Base-by-base conservation (phyloP, 2,888 invertebrate genomes). In the Nomada ruficornis region DNA sequence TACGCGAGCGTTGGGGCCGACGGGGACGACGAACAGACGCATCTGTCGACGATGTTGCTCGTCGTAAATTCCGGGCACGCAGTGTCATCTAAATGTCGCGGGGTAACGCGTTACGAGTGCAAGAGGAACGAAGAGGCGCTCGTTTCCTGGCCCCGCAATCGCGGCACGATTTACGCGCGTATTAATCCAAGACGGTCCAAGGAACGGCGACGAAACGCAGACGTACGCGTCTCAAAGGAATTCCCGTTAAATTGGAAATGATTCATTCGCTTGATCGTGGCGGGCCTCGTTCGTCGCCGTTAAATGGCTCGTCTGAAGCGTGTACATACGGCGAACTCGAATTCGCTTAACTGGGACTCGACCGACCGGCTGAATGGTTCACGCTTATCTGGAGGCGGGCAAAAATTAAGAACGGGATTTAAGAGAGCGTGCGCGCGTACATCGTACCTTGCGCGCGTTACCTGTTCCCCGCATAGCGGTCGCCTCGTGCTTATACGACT, bases 81-180 rank as follows among this genome's bases (percentile, higher is more conserved):
- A 73, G 20, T 54, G 75, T 52, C 59, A 44, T 47, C 71, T 67
- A 67, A 82, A 74, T 75, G 77, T 62, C 74, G 77, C 70, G 70
- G 82, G 82, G 73, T 82, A 77, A 82, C 82, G 20, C 42, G 20
- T 23, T 20, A 9, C 18, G 36, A 29, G 3, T 1, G 36, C 26
- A 26, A 2, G 18, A 20, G 5, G 4, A 3, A 15, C 3, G 52
- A 15, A n/a, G 18, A 23, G 15, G 9, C 7, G 42, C 9, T 18
- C 42, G 78, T 60, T 77, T 80, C 77, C 73, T 77, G 82, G 36
- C 71, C 68, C 77, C 78, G 67, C 68, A 20, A 72, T 36, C 69
- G 23, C 26, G 18, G 71, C 52, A 77, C 87, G 89, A 88, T 88
- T 88, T 88, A 88, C 75, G 18, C 52, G 9, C 63, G 76, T 77